phyloP scores from a whole-genome alignment of 2,797 vertebrate species.

The Xenentodon cancila region DNA sequence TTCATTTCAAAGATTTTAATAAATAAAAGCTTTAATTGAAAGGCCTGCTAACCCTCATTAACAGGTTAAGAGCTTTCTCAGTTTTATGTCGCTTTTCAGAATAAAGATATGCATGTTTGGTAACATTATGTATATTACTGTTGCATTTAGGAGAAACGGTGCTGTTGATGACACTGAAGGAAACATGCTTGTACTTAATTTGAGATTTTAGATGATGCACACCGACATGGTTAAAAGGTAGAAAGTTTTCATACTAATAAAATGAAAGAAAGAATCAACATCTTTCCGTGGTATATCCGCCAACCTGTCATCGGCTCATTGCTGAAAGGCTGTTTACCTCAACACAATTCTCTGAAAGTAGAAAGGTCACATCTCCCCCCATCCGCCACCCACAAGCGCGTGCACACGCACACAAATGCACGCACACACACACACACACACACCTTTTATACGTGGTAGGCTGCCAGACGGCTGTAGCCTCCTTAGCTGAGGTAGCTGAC shows the following conservation, averaged over 20 bases:
- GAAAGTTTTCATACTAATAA: not conserved
- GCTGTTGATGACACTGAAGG: not conserved
- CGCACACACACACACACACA: constrained; percentile 34
- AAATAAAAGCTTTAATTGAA: constrained; percentile 30
- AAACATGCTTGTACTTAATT: not conserved
- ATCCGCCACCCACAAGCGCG: constrained; percentile 46
- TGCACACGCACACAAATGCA: constrained; percentile 43
- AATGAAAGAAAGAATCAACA: not conserved
- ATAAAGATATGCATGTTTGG: not conserved
- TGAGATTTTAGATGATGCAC: not conserved
- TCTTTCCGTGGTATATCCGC: constrained; percentile 14
- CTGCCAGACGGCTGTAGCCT: constrained; percentile 90
- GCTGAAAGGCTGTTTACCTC: constrained; percentile 90
- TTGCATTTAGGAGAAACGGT: not conserved
- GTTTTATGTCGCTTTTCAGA: constrained; percentile 16
- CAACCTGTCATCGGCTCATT: constrained; percentile 75
- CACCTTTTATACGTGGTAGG: constrained; percentile 62
- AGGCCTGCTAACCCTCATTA: constrained; percentile 8
- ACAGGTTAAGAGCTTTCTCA: constrained; percentile 20
- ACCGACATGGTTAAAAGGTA: not conserved
- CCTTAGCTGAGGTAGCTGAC: constrained; percentile 86
- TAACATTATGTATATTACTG: constrained; percentile 6
- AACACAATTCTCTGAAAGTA: constrained; percentile 84
- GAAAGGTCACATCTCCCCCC: constrained; percentile 87
- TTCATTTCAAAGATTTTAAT: constrained; percentile 37